Base-by-base conservation (phyloP, 2,113 vertebrate species). In the Rhinopomastus cyanomelas region DNA sequence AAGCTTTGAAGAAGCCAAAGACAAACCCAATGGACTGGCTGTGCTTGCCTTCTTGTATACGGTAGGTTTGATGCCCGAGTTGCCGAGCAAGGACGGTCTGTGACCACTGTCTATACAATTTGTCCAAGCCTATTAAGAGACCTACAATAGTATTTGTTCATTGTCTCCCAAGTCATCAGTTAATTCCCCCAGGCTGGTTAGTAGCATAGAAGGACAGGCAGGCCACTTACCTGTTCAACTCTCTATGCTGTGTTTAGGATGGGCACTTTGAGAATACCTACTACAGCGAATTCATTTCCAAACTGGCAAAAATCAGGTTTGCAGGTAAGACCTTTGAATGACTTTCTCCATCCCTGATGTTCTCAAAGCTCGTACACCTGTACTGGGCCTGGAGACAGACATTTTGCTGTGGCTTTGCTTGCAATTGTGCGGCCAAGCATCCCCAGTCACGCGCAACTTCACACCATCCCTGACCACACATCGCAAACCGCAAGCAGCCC, bases 191-290 rank as follows among this genome's bases (percentile, higher is more conserved):
- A 19, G 8, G 12, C 6, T 36, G 53, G 75, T 36, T 3, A 69
- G 42, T 5, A 49, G 25, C 8, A 20, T 9, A 32, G 36, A 7
- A 36, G 57, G 22, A n/a, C 44, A 59, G 72, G 56, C 76, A 77
- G 75, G 46, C 53, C 25, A 46, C 49, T 71, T 53, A 72, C 8
- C 37, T 56, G 42, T 73, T 39, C 34, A 23, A 11, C 9, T 73
- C 42, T 27, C 23, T 62, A 5, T 85, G 52, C 72, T 91, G 19
- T 89, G 56, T 76, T n/a, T 90, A 99, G 99, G 97, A 97, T 5
- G 97, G 98, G 0, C 95, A 98, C 56, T 97, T 97, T 22, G 98
- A 99, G 93, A 99, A 99, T 76, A 98, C 98, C 4, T 99, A 99
- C 94, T 99, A 99, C 94, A 98, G 97, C 4, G 93, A 97, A 39